These are phyloP conservation scores for Eumacrocentrus americanus DNA, from an alignment of 2,888 invertebrate species.

Conservation along the genomic window DNA sequence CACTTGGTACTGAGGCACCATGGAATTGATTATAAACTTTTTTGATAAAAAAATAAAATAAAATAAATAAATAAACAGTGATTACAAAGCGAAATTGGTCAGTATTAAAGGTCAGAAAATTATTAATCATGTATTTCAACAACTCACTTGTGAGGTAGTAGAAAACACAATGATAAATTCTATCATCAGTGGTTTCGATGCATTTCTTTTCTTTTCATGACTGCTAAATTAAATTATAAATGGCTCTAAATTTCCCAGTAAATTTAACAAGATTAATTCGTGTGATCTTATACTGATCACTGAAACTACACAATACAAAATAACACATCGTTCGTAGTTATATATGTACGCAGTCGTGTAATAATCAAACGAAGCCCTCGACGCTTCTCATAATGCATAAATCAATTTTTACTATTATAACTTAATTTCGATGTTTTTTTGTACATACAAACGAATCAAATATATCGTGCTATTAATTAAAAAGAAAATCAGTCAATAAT, in stretches of 20 bases:
- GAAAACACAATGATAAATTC: no score
- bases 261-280: not conserved
- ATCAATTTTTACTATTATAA: conserved; percentile 8
- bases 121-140: no score
- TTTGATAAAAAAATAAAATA: conserved; percentile 10
- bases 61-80: conserved; percentile 14
- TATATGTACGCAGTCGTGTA: not conserved
- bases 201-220: not conserved
- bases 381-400: not conserved
- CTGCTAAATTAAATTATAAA: not conserved
- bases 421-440: conserved; percentile 43
- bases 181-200: no score
- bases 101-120: conserved; percentile 23
- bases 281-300: not conserved
- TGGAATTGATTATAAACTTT: conserved; percentile 22
- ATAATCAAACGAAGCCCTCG: not conserved
- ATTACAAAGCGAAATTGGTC: conserved; percentile 23
- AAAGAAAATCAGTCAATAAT: conserved; percentile 20
- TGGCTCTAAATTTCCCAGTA: not conserved
- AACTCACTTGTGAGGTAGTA: no score
- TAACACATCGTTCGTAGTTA: not conserved
- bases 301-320: not conserved
- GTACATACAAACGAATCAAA: conserved; percentile 39
- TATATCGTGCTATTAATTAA: conserved; percentile 31
- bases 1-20: conserved; percentile 14